phyloP scores from a whole-genome alignment of 1,140 invertebrate species.

The Cydia amplana region DNA sequence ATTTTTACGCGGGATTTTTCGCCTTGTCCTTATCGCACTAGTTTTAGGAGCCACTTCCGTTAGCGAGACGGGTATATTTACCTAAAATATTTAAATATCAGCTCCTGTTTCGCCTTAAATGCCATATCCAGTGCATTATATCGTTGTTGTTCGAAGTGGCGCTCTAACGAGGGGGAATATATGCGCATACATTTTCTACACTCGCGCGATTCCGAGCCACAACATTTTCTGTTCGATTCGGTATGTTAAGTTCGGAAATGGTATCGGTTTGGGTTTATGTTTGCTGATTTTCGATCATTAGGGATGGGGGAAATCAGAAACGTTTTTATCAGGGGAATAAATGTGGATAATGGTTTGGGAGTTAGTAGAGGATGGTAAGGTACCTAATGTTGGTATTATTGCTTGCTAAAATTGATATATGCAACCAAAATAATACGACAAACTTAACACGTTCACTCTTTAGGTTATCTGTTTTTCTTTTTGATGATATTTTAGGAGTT shows the following conservation, averaged over 20 bases:
- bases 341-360: neutral
- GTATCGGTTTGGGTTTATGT: slow-evolving; percentile 12
- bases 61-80: too few species aligned
- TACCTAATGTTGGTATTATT: too few species aligned
- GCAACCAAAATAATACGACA: too few species aligned
- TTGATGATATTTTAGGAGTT: too few species aligned
- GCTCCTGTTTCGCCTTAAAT: too few species aligned
- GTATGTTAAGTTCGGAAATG: slow-evolving; percentile 18
- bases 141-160: slow-evolving; percentile 38
- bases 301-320: slow-evolving; percentile 8
- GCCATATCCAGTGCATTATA: slow-evolving; percentile 35
- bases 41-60: too few species aligned
- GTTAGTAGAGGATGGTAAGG: neutral
- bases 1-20: too few species aligned
- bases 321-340: neutral
- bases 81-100: too few species aligned
- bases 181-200: slow-evolving; percentile 51
- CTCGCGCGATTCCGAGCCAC: slow-evolving; percentile 43
- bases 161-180: slow-evolving; percentile 46
- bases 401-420: too few species aligned
- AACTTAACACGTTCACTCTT: too few species aligned
- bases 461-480: too few species aligned
- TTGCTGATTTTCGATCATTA: slow-evolving; percentile 9
- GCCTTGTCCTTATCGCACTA: too few species aligned
- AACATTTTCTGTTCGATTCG: slow-evolving; percentile 35